Conservation (phyloP, 2,113 vertebrate species). For the Podarcis raffonei region DNA sequence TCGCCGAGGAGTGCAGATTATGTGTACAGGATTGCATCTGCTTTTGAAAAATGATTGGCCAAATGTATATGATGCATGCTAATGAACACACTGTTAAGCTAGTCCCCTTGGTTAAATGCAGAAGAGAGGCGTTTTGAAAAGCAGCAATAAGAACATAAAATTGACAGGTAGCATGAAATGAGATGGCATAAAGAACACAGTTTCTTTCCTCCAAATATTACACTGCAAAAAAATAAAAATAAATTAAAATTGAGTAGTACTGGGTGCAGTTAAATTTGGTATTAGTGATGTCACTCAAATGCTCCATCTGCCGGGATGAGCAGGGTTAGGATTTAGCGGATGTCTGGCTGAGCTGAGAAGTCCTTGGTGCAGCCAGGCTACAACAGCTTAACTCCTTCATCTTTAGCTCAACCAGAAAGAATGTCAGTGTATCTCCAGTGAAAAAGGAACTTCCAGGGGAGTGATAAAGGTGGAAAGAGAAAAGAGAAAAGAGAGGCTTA, state of each 20-base stretch:
- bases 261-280: background rate
- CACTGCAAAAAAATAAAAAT: background rate
- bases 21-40: conserved; percentile 74
- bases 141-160: conserved; percentile 24
- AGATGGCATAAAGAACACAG: conserved; percentile 33
- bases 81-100: conserved; percentile 71
- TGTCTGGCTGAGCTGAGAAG: too few species aligned
- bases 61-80: conserved; percentile 76
- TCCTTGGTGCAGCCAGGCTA: background rate
- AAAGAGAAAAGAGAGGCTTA: too few species aligned
- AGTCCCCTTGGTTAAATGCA: conserved; percentile 75
- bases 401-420: too few species aligned
- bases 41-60: conserved; percentile 80
- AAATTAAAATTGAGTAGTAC: background rate
- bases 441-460: too few species aligned
- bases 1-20: conserved; percentile 79
- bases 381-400: background rate
- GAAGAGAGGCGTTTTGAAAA: conserved; percentile 65
- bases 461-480: too few species aligned
- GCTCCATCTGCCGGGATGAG: background rate
- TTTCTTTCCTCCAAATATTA: conserved; percentile 24
- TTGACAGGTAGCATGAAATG: conserved; percentile 33
- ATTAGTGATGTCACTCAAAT: background rate
- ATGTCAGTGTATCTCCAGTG: too few species aligned
- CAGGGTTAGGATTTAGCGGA: too few species aligned